These are phyloP conservation scores for Glaucidium brasilianum DNA, from an alignment of 2,113 vertebrate genomes.

Conservation along the genomic window DNA sequence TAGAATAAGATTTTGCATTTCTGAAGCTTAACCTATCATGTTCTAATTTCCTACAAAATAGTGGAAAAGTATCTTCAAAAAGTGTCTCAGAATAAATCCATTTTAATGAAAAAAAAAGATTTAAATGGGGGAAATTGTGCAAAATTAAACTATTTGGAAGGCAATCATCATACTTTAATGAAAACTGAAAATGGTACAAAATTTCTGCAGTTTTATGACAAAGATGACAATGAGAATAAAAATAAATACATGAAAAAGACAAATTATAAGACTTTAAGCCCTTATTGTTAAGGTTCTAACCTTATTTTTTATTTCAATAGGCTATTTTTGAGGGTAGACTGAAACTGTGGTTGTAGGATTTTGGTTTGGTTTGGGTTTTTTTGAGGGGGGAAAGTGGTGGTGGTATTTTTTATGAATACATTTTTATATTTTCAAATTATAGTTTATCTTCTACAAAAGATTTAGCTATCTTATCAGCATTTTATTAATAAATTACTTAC, in stretches of 20 bases:
- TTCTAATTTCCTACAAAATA: background rate
- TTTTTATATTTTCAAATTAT: background rate
- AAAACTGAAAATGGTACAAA: background rate
- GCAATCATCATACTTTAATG: background rate
- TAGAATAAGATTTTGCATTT: background rate
- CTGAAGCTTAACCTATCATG: background rate
- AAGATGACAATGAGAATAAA: background rate
- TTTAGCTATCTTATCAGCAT: background rate
- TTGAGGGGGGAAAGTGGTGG: rapidly evolving
- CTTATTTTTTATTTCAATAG: background rate
- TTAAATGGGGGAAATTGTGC: background rate
- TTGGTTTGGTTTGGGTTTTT: background rate
- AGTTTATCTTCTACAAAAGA: background rate
- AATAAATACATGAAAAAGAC: background rate
- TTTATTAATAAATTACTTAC: background rate
- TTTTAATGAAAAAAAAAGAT: background rate
- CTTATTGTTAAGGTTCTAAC: background rate
- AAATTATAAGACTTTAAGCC: background rate
- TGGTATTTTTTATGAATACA: background rate
- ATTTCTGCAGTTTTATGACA: background rate
- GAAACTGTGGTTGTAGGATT: background rate
- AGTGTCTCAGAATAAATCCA: background rate
- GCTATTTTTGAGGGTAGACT: background rate
- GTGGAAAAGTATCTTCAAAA: background rate
- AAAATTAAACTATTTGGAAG: background rate